phyloP scores from a whole-genome alignment of 2,113 vertebrate species.

The Cacatua alba region DNA sequence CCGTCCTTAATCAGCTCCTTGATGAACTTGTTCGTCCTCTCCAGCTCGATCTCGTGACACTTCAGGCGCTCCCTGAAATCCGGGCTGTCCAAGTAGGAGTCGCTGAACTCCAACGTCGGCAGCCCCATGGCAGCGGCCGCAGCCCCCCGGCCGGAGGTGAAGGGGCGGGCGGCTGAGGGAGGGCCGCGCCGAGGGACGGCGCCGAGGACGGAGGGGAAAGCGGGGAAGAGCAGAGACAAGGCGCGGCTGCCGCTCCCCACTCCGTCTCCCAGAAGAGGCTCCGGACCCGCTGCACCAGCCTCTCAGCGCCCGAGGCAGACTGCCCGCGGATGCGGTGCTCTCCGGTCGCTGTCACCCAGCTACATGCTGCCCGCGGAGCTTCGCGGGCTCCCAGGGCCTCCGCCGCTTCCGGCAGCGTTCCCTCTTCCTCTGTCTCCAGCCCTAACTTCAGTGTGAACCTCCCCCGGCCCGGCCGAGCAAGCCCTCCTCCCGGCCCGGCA shows the following conservation, averaged over 20 bases:
- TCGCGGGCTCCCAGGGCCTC: not conserved
- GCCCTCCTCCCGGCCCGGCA: constrained; percentile 41
- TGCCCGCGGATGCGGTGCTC: not conserved
- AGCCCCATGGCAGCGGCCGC: constrained; percentile 85
- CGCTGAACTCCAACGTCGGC: constrained; percentile 96
- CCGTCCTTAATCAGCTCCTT: constrained; percentile 97
- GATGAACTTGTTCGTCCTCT: constrained; percentile 96
- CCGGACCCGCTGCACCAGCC: not conserved
- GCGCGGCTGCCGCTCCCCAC: not conserved
- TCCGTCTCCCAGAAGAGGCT: not conserved
- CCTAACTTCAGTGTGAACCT: not conserved
- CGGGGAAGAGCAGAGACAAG: not conserved
- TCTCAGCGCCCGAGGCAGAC: not conserved
- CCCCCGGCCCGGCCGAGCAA: constrained; percentile 1
- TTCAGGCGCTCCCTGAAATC: constrained; percentile 95
- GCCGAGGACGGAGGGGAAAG: not conserved
- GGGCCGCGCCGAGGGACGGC: not conserved
- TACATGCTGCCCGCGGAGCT: constrained; percentile 54
- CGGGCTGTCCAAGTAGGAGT: constrained; percentile 95
- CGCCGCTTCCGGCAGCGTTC: constrained; percentile 63
- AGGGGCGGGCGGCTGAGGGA: not conserved
- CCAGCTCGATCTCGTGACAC: constrained; percentile 95
- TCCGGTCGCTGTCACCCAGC: constrained; percentile 37
- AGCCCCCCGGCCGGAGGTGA: not conserved
- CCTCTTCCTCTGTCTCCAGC: not conserved